Evolutionary conservation across 2,888 invertebrate genomes (phyloP), one percentile per base, ranked within the genome.

Genomic region (Alcis repandata): DNA sequence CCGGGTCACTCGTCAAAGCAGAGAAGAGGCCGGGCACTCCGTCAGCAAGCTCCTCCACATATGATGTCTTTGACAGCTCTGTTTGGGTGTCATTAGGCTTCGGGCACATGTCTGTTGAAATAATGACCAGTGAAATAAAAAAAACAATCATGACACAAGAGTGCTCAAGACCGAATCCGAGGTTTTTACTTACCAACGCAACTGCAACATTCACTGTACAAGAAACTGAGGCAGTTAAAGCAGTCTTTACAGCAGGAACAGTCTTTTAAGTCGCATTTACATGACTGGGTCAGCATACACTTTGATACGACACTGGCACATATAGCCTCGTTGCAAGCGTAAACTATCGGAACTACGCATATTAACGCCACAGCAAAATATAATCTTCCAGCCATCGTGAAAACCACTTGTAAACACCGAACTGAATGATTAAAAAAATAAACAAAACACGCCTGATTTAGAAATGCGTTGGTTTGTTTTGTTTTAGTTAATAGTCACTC

Each of bases 221-320:
- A 94, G 79, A 96, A 96, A 74, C 96, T 97, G 63, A 99, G 94
- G 83, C 99, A 99, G 81, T 95, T 96, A 78, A 96, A 97, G 82
- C 99, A 99, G 84, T 98, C 98, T 80, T 97, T 97, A 91, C 98
- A 99, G 85, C 98, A 99, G n/a, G 97, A 96, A 84, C 98, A 98
- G 85, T 97, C 97, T 81, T 96, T 96, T 78, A 98, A 94, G 86
- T 99, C 98, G 90, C 99, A 99, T 88, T 98, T 98, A 92, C 99
- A 99, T 56, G 98, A 97, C 86, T 98, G 98, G 13, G 98, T 98
- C 70, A 99, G 93, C 96, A 99, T 97, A 88, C 99, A 99, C 91
- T 99, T 99, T 82, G 98, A 98, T 54, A 99, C 99, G 59, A 98
- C 97, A 81, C 98, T 98, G 20, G 98, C 99, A 92, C 99, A 99